A percentile compares a stretch with the other conserved stretches of the same genome.
phyloP scores from a whole-genome alignment of 2,888 invertebrate genomes.

The Homarus gammarus region DNA sequence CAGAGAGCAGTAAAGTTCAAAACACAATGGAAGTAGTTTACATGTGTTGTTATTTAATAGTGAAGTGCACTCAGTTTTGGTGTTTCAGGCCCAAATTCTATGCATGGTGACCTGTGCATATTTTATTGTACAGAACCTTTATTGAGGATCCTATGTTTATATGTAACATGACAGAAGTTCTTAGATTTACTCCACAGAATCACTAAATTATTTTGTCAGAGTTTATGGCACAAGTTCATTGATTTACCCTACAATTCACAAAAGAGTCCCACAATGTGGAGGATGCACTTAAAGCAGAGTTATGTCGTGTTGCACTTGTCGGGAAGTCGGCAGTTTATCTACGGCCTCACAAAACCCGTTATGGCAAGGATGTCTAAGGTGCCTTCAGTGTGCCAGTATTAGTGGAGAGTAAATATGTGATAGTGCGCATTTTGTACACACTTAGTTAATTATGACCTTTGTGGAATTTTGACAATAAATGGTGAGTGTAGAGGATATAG shows the following conservation, averaged over 20 bases:
- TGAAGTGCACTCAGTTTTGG: too few relatives aligned
- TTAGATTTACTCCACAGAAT: slow-evolving; percentile 40
- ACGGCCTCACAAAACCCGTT: slow-evolving; percentile 50
- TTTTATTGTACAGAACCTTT: too few relatives aligned
- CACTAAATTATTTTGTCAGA: slow-evolving; percentile 18
- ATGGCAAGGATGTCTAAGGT: slow-evolving; percentile 70
- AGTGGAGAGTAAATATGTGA: slow-evolving; percentile 70
- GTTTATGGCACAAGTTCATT: neutral
- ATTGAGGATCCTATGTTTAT: too few relatives aligned
- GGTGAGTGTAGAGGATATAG: slow-evolving; percentile 55
- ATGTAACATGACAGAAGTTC: slow-evolving; percentile 8
- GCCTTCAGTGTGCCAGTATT: slow-evolving; percentile 73
- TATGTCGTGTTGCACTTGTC: slow-evolving; percentile 50
- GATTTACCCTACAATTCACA: slow-evolving; percentile 26
- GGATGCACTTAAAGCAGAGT: too few relatives aligned
- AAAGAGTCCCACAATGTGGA: too few relatives aligned
- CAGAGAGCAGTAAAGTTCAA: slow-evolving; percentile 25
- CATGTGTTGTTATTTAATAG: too few relatives aligned
- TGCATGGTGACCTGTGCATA: too few relatives aligned
- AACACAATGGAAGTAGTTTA: too few relatives aligned
- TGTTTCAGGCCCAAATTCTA: too few relatives aligned
- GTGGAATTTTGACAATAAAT: slow-evolving; percentile 62
- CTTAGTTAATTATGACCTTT: slow-evolving; percentile 58
- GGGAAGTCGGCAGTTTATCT: slow-evolving; percentile 35
- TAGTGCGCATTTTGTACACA: slow-evolving; percentile 71